These are phyloP conservation scores for Fistularia tabacaria DNA, from an alignment of 2,797 vertebrate species.

Conservation along the genomic window DNA sequence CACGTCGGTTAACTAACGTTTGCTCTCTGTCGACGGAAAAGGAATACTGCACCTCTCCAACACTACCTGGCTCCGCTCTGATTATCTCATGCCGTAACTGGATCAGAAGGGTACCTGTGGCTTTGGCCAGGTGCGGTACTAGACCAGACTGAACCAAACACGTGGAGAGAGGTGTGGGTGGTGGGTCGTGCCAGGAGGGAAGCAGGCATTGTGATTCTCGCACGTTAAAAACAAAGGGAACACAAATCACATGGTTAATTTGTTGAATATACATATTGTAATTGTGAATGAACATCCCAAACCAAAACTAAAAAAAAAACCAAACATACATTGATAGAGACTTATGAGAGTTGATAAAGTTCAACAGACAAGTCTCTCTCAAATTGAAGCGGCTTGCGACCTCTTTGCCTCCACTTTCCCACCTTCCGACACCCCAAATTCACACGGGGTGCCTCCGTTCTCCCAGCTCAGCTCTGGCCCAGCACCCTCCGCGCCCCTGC, in stretches of 20 bases:
- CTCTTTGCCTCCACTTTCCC: constrained; percentile 22
- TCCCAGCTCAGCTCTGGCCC: constrained; percentile 37
- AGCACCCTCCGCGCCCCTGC: constrained; percentile 39
- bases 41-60: constrained; percentile 72
- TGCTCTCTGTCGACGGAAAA: constrained; percentile 50
- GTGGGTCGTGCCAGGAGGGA: constrained; percentile 19
- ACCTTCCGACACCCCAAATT: constrained; percentile 37
- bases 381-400: background rate
- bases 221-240: too few species aligned
- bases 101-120: constrained; percentile 38
- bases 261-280: too few species aligned
- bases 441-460: constrained; percentile 27
- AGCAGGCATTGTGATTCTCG: too few species aligned
- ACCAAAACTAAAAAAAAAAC: too few species aligned
- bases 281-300: too few species aligned
- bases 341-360: too few species aligned
- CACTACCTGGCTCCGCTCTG: constrained; percentile 51
- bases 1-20: constrained; percentile 35
- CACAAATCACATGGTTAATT: too few species aligned
- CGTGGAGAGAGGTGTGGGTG: constrained; percentile 33
- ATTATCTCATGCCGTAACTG: constrained; percentile 48
- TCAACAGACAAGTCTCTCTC: too few species aligned
- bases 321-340: too few species aligned
- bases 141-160: constrained; percentile 47
- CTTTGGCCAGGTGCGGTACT: constrained; percentile 38